phyloP scores from a whole-genome alignment of 2,113 vertebrate genomes.

The Rhegmatorhina hoffmannsi region DNA sequence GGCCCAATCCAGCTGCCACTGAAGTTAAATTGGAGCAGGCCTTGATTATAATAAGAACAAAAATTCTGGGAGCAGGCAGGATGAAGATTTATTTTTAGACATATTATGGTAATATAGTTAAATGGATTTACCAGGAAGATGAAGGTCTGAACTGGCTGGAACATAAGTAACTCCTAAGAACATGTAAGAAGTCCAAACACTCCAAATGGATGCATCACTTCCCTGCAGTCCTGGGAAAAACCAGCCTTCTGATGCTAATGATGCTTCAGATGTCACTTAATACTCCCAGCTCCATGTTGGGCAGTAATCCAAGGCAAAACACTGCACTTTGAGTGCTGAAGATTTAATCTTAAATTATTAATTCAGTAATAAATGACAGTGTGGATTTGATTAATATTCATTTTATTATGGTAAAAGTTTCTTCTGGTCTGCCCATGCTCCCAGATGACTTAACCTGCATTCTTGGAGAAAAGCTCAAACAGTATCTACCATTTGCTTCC shows the following conservation, averaged over 20 bases:
- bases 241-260: not conserved
- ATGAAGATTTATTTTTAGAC: slow-evolving; percentile 41
- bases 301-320: slow-evolving; percentile 11
- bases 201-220: not conserved
- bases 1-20: slow-evolving; percentile 13
- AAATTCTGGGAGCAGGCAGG: not conserved
- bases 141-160: slow-evolving; percentile 12
- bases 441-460: not conserved
- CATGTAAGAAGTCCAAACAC: not conserved
- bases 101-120: slow-evolving; percentile 10
- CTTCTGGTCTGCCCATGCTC: not conserved
- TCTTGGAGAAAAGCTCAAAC: not conserved
- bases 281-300: not conserved
- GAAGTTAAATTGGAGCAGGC: not conserved
- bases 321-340: not conserved
- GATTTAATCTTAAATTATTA: not conserved
- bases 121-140: slow-evolving; percentile 27
- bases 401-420: not conserved
- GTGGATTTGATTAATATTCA: not conserved
- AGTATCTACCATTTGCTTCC: not conserved
- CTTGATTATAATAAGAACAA: not conserved
- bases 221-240: slow-evolving; percentile 23
- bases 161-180: not conserved
- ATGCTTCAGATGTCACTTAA: slow-evolving; percentile 30
- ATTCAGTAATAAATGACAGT: not conserved